Percentiles rank a stretch among this genome's conserved stretches.
Evolutionary conservation across 2,797 vertebrate species (phyloP).

Genomic region (Octomys mimax): DNA sequence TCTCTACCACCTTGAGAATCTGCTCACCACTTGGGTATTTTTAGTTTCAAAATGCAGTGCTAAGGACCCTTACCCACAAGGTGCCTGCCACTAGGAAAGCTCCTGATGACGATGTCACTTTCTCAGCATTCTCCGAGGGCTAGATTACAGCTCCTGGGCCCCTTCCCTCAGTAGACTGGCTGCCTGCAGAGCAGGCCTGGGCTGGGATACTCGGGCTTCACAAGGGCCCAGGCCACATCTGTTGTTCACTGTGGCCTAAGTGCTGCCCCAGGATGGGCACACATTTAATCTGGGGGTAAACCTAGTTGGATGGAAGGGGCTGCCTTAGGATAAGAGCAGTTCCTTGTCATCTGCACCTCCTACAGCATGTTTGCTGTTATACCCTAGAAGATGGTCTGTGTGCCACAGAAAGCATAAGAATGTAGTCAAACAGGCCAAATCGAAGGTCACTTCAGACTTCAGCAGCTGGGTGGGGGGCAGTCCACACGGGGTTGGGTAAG

Average conservation of each 20-base stretch:
- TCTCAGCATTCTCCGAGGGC: neutral
- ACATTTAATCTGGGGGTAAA: neutral
- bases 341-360: neutral
- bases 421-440: neutral
- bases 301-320: neutral
- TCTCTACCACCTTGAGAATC: neutral
- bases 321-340: too few species aligned
- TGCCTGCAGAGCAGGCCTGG: neutral
- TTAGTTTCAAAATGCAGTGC: neutral
- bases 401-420: neutral
- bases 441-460: neutral
- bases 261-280: neutral
- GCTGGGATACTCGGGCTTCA: neutral
- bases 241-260: rapidly evolving
- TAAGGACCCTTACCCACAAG: neutral
- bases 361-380: neutral
- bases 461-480: too few species aligned
- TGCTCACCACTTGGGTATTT: neutral
- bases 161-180: neutral
- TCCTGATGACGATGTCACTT: neutral
- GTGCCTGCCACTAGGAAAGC: neutral
- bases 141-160: neutral
- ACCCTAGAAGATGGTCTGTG: neutral
- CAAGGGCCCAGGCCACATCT: rapidly evolving
- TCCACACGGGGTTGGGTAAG: rapidly evolving